These are phyloP conservation scores for Heliconius charithonia DNA, from an alignment of 2,888 invertebrate species.

Conservation along the genomic window DNA sequence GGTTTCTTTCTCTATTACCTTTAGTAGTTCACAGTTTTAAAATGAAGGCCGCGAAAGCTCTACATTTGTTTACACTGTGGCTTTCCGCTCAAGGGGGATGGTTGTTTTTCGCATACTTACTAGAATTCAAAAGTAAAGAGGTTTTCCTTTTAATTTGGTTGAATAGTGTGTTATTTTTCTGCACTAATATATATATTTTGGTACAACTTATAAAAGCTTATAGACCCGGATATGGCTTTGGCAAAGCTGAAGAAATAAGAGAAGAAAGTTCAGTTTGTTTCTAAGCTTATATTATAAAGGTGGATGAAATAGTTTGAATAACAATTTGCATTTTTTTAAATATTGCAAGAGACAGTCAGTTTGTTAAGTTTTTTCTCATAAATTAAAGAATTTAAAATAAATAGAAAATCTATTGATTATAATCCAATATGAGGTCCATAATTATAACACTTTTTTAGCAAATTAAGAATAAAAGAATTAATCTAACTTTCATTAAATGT, in stretches of 20 bases:
- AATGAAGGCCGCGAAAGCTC: slow-evolving; percentile 75
- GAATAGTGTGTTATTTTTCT: slow-evolving; percentile 92
- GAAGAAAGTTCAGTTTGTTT: background rate
- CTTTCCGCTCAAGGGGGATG: slow-evolving; percentile 90
- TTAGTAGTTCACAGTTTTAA: slow-evolving; percentile 89
- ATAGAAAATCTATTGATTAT: background rate
- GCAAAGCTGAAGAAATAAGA: slow-evolving; percentile 47
- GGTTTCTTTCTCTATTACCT: slow-evolving; percentile 96
- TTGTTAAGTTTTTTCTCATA: background rate
- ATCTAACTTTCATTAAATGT: background rate
- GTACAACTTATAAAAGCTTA: slow-evolving; percentile 81
- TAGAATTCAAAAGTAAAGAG: slow-evolving; percentile 94
- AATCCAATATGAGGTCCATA: background rate
- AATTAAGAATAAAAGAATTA: background rate
- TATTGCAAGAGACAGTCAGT: background rate
- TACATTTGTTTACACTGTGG: slow-evolving; percentile 85
- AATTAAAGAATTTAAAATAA: background rate
- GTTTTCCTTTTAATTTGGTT: slow-evolving; percentile 94
- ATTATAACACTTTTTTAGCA: background rate
- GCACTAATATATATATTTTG: slow-evolving; percentile 89
- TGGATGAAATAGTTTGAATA: background rate
- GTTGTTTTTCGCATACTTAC: slow-evolving; percentile 94
- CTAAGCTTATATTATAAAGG: background rate
- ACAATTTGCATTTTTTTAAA: background rate
- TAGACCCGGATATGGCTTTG: slow-evolving; percentile 65